These are phyloP conservation scores for Macropis europaea DNA, from an alignment of 2,888 invertebrate genomes.

Conservation along the genomic window DNA sequence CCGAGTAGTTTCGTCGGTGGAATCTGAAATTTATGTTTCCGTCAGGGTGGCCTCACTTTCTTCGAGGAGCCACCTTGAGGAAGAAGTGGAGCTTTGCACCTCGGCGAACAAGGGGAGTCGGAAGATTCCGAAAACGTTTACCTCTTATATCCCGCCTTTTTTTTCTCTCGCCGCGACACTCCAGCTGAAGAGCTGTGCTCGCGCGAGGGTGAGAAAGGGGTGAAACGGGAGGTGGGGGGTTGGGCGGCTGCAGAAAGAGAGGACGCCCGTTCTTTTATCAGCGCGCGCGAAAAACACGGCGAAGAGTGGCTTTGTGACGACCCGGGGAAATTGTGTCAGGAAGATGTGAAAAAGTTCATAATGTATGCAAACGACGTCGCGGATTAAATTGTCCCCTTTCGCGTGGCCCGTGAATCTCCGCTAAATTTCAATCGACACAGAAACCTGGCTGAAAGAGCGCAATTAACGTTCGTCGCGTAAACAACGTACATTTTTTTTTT, in stretches of 20 bases:
- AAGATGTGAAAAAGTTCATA: conserved; percentile 43
- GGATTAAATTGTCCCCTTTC: neutral
- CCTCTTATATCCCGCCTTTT: conserved; percentile 33
- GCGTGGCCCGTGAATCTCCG: conserved; percentile 20
- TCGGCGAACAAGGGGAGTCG: conserved; percentile 36
- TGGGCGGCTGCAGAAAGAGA: neutral
- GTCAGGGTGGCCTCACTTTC: conserved; percentile 10
- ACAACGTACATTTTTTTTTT: too few species aligned
- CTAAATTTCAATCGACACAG: conserved; percentile 36
- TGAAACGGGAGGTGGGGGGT: neutral
- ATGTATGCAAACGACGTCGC: conserved; percentile 41
- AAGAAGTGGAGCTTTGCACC: conserved; percentile 22
- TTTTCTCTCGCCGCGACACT: conserved; percentile 28
- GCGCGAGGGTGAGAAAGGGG: neutral
- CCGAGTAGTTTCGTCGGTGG: conserved; percentile 8
- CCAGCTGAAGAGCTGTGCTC: conserved; percentile 14
- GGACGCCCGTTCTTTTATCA: conserved; percentile 16
- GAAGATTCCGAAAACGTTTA: conserved; percentile 60
- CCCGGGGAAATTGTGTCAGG: conserved; percentile 4
- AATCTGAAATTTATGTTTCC: conserved; percentile 52
- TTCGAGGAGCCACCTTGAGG: conserved; percentile 1
- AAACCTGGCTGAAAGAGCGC: conserved; percentile 32
- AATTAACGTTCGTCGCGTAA: conserved; percentile 27
- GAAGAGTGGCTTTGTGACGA: conserved; percentile 12
- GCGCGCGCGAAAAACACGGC: neutral